Evolutionary conservation across 2,888 invertebrate species (phyloP).

Genomic region (Entomobrya proxima): DNA sequence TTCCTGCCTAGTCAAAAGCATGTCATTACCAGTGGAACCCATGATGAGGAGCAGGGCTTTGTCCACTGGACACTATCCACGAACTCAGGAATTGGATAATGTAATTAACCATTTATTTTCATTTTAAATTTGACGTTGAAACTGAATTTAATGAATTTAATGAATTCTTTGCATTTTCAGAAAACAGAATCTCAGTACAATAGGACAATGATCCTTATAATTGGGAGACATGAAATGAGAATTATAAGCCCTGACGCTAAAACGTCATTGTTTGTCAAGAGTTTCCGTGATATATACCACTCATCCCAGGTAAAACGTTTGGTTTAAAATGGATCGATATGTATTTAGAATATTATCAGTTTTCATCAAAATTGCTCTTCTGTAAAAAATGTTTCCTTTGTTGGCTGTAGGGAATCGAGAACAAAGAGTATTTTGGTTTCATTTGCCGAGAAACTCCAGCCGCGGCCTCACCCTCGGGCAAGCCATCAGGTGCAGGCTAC

Average conservation of each 20-base stretch:
- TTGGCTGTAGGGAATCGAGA: constrained; percentile 84
- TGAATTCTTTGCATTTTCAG: neutral
- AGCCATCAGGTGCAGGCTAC: constrained; percentile 80
- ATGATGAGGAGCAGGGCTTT: constrained; percentile 79
- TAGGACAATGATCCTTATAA: constrained; percentile 94
- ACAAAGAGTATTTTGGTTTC: constrained; percentile 93
- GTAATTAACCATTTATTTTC: constrained; percentile 47
- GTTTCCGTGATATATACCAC: constrained; percentile 91
- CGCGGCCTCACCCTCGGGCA: neutral
- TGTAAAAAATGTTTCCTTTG: neutral
- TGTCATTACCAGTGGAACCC: constrained; percentile 76
- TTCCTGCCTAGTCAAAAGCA: constrained; percentile 65
- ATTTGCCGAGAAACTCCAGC: constrained; percentile 86
- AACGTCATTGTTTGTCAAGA: constrained; percentile 90
- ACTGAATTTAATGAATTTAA: neutral
- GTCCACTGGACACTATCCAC: constrained; percentile 78
- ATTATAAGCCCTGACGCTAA: constrained; percentile 96
- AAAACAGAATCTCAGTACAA: constrained; percentile 83
- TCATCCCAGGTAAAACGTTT: constrained; percentile 88
- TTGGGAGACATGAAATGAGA: constrained; percentile 90
- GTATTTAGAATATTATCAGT: neutral
- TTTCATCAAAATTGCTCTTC: neutral
- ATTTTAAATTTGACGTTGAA: neutral
- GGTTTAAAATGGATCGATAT: no score
- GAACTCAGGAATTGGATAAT: constrained; percentile 54